phyloP scores from a whole-genome alignment of 2,113 vertebrate species.

The Hoplias malabaricus region DNA sequence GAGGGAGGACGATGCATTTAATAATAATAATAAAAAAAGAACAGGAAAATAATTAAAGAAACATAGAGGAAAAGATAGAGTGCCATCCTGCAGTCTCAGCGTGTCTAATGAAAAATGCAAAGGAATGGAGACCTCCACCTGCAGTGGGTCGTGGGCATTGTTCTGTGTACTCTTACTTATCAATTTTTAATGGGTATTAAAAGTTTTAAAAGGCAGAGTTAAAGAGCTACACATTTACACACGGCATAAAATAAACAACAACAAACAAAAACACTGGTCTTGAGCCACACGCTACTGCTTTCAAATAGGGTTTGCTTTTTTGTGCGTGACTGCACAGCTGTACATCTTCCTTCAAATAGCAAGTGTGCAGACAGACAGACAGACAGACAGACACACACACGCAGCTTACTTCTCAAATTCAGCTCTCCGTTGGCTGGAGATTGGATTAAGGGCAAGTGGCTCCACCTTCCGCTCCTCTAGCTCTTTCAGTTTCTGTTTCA shows the following conservation, averaged over 20 bases:
- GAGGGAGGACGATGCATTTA: background rate
- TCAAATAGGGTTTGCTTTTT: constrained; percentile 18
- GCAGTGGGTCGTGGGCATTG: constrained; percentile 30
- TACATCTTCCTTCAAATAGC: constrained; percentile 71
- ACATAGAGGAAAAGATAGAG: constrained; percentile 9
- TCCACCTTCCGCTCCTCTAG: constrained; percentile 78
- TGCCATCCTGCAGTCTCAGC: constrained; percentile 4
- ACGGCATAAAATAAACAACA: constrained; percentile 41
- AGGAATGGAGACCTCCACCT: constrained; percentile 42
- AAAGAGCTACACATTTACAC: constrained; percentile 55
- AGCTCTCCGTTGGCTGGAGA: constrained; percentile 69
- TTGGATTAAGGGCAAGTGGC: constrained; percentile 46
- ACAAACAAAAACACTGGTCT: constrained; percentile 39
- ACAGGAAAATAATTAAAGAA: constrained; percentile 58
- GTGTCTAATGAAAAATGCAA: constrained; percentile 48
- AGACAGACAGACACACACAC: constrained; percentile 26
- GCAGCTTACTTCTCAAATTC: constrained; percentile 84
- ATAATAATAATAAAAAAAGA: constrained; percentile 54
- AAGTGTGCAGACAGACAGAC: background rate
- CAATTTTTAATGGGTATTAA: constrained; percentile 47
- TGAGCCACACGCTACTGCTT: background rate
- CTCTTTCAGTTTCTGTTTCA: constrained; percentile 87
- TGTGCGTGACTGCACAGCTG: constrained; percentile 5
- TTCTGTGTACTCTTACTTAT: constrained; percentile 40
- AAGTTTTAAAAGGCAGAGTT: constrained; percentile 43